These are phyloP conservation scores for Hippopotamyrus pictus DNA, from an alignment of 2,797 vertebrate genomes.

Conservation along the genomic window DNA sequence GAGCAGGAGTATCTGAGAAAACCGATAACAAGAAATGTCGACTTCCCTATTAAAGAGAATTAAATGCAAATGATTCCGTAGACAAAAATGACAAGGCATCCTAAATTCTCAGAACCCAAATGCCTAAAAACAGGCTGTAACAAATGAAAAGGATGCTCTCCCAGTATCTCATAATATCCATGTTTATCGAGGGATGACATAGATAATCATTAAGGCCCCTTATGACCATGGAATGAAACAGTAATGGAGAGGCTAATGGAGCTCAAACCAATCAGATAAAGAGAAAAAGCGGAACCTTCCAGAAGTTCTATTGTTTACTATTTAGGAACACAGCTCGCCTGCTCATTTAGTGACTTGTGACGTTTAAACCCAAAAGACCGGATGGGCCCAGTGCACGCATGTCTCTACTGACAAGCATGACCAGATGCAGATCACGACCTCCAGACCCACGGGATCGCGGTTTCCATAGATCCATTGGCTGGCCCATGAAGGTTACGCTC, in stretches of 20 bases:
- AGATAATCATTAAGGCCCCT: background rate
- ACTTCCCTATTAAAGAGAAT: background rate
- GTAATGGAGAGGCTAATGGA: background rate
- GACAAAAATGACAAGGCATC: background rate
- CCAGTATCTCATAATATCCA: background rate
- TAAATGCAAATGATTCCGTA: background rate
- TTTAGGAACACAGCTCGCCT: background rate
- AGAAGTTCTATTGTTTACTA: background rate
- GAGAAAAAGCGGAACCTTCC: background rate
- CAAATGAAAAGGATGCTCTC: background rate
- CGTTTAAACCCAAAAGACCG: background rate
- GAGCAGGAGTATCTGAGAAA: constrained; percentile 6
- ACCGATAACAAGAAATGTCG: constrained; percentile 19
- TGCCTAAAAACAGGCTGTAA: background rate
- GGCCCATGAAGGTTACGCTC: background rate
- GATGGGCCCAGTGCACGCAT: background rate
- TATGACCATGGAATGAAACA: constrained; percentile 4
- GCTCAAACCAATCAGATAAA: background rate
- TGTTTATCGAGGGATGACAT: background rate
- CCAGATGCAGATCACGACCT: background rate
- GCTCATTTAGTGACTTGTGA: background rate
- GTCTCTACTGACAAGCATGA: background rate
- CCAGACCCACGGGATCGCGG: background rate
- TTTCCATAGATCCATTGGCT: background rate
- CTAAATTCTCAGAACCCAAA: background rate